Evolutionary conservation across 1,140 invertebrate genomes (phyloP), one percentile per base, ranked within the genome.

Genomic region (Diplogasteroides magnus): DNA sequence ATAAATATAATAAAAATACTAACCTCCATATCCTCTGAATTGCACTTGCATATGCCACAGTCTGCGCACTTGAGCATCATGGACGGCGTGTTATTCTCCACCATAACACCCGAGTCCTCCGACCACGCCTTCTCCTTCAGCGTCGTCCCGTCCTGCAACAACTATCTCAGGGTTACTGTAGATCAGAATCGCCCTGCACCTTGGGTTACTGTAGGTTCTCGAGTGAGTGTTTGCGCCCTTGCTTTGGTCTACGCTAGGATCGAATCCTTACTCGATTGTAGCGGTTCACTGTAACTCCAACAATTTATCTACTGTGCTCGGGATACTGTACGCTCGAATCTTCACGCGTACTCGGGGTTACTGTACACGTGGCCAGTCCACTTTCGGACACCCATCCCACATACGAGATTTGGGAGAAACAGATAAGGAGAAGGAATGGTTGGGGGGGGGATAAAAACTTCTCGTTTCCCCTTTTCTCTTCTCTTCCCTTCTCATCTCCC

Each of bases 11-110:
- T 26, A 13, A 23, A 13, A 2, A 19, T 19, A 2, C 64, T 2
- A 19, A 69, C 68, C 68, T 74, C 73, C 69, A 74, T 68, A 25
- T 74, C 73, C 61, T 74, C 73, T 19, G 64, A 60, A 37, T 66
- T 71, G 0, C 32, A 48, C 48, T 74, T 74, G 14, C 31, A 64
- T 6, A 74, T 66, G 48, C 69, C 69, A 57, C 73, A 74, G 27
- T 74, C 69, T n/a, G 48, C 61, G 61, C 73, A 74, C 31, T 31
- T 68, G 55, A 74, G 48, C 19, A 59, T 55, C 73, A 74, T 67
- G 13, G 32, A 19, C 19, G 70, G 70, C 0, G 70, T 72, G 29
- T 72, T 59, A 23, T 72, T 72, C 3, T 55, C 32, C 15, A 72
- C 57, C 37, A 48, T 48, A 6, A 48, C 37, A 6, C 6, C 37